Evolutionary conservation across 2,797 vertebrate genomes (phyloP), one percentile per base, ranked within the genome.

Genomic region (Darevskia nairensis): DNA sequence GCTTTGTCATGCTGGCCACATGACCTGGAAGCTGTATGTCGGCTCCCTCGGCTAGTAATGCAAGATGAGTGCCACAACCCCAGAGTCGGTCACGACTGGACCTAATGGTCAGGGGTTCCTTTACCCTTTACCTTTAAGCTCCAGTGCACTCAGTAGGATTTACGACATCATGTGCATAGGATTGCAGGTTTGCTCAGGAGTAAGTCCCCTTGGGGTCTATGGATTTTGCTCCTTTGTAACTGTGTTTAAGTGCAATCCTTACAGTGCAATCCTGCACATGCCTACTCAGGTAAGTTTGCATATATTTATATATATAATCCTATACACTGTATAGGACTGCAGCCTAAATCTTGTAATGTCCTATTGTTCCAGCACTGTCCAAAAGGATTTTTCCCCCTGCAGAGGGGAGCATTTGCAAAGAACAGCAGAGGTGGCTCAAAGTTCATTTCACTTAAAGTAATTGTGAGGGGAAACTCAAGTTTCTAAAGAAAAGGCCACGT

Each of bases 371-470:
- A 6, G 79, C 23, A 25, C n/a, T 0, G 0, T 21, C 82, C 85
- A 50, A 92, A 92, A 85, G 80, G 64, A 23, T 76, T 81, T 91
- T 75, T 86, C 41, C 41, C 41, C 41, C 85, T 80, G 1, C 71
- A 23, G n/a, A 72, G 80, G 85, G 46, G 85, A 90, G 88, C 35
- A 64, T 88, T 87, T 90, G 27, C 69, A 87, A 80, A 89, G 41
- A 71, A 88, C 32, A 84, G 80, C 50, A 6, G 25, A 64, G 79
- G 23, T 25, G 66, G 84, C 87, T 55, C 32, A 5, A 27, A 27
- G 0, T 61, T 76, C 69, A 83, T 78, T 77, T 0, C 64, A 8
- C 35, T 80, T 80, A 39, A 87, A 29, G 17, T 64, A 23, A 41
- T 17, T n/a, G 9, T 41, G 46, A 11, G 59, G 80, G 89, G 71